Conservation (phyloP, 2,113 vertebrate species). For the Nerophis ophidion region DNA sequence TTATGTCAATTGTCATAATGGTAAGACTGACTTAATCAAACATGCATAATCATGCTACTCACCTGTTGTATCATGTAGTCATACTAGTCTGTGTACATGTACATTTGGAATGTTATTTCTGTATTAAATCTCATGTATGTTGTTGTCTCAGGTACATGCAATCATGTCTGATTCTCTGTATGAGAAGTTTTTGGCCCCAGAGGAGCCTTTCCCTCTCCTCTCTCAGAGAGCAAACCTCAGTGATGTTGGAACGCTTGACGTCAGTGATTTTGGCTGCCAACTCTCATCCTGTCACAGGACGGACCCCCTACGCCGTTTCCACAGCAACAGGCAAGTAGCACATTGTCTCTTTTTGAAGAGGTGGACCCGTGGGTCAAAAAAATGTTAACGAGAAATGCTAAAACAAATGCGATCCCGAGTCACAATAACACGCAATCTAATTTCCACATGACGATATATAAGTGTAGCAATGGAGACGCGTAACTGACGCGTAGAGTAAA, state of each 20-base stretch:
- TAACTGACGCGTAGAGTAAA: too few relatives aligned
- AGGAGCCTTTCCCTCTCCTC: slow-evolving; percentile 86
- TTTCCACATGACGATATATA: too few relatives aligned
- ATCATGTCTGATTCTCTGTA: slow-evolving; percentile 80
- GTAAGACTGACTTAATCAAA: neutral
- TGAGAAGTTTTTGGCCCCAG: slow-evolving; percentile 91
- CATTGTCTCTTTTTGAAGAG: neutral
- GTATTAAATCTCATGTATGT: neutral
- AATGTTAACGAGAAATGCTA: too few relatives aligned
- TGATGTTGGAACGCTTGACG: slow-evolving; percentile 87
- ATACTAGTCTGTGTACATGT: too few relatives aligned
- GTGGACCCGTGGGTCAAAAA: neutral
- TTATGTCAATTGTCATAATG: neutral
- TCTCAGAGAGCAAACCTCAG: slow-evolving; percentile 82
- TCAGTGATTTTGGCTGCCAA: slow-evolving; percentile 91
- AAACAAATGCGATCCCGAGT: too few relatives aligned
- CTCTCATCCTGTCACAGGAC: slow-evolving; percentile 94
- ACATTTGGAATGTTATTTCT: too few relatives aligned
- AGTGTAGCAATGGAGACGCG: too few relatives aligned
- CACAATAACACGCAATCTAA: too few relatives aligned
- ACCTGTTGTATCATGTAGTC: neutral
- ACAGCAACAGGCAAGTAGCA: slow-evolving; percentile 81
- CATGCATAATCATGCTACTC: too few relatives aligned
- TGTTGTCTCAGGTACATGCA: slow-evolving; percentile 8
- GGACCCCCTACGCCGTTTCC: slow-evolving; percentile 87